Percentiles rank a stretch among this genome's conserved stretches.
Conservation (phyloP, 2,113 vertebrate genomes). For the Marmota flaviventris region DNA sequence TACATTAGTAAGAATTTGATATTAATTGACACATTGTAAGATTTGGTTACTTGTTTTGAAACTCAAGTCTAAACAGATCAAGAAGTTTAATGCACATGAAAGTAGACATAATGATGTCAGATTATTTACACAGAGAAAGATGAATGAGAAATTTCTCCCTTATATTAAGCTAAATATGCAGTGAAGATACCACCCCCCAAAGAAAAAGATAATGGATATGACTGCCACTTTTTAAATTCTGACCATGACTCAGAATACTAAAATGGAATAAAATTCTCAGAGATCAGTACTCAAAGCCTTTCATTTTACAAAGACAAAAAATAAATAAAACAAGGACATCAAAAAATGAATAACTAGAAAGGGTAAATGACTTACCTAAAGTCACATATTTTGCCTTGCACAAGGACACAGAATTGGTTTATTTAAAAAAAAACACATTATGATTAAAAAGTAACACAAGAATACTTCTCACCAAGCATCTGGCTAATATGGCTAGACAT, state of each 20-base stretch:
- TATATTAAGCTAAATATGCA: background rate
- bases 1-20: background rate
- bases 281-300: background rate
- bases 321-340: background rate
- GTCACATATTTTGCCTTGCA: background rate
- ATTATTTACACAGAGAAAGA: background rate
- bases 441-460: background rate
- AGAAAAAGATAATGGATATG: background rate
- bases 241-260: background rate
- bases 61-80: background rate
- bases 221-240: conserved; percentile 23
- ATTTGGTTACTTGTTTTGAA: background rate
- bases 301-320: background rate
- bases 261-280: background rate
- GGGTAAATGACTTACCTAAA: conserved; percentile 3
- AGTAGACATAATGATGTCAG: background rate
- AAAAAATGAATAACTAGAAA: conserved; percentile 20
- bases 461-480: conserved; percentile 17
- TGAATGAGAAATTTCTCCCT: conserved; percentile 26
- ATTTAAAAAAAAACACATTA: background rate
- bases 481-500: background rate
- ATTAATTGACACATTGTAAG: background rate
- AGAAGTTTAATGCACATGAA: conserved; percentile 10
- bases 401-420: background rate
- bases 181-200: background rate